Base-by-base conservation (phyloP, 2,113 vertebrate genomes). In the Eonycteris spelaea region DNA sequence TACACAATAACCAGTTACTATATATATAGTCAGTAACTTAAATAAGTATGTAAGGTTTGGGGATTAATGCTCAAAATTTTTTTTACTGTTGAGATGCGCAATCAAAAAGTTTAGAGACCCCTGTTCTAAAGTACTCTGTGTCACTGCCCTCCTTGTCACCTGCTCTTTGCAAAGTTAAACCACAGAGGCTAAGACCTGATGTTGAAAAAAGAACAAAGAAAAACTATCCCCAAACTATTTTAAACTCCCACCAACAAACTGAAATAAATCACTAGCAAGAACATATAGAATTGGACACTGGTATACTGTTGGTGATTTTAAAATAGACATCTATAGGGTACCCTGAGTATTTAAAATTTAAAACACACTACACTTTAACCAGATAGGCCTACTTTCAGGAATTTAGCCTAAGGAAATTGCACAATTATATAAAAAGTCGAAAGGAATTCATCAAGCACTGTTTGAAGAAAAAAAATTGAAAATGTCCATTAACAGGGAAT, bases 41-140 rank as follows among this genome's bases (percentile, higher is more conserved):
- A 91, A 68, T 88, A 88, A 88, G 65, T 65, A 86, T 26, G 77
- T 86, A 92, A 53, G 18, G 30, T 68, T 6, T 92, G 51, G 92
- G 35, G n/a, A 70, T 84, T 94, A 83, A 89, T 40, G 35, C 15
- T 91, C 84, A 90, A 38, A 68, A 24, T 21, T 83, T 82, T 40
- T 84, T 88, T 70, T 73, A 83, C 16, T 78, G 48, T 48, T 67
- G 24, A 22, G 10, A 21, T n/a, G 12, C 71, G 15, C 18, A 59
- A 84, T 57, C 80, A 87, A 92, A 96, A 95, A 90, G 30, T 90
- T 92, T 90, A 45, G 77, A 84, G 13, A 87, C 33, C 43, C 67
- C 14, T 43, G 33, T 33, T 61, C 35, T 55, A 33, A 77, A 78
- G 28, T n/a, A 67, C 33, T 83, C 48, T 35, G 24, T 85, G n/a